These are phyloP conservation scores for Drosophila anomelani DNA, from an alignment of 2,888 invertebrate genomes.

Conservation along the genomic window DNA sequence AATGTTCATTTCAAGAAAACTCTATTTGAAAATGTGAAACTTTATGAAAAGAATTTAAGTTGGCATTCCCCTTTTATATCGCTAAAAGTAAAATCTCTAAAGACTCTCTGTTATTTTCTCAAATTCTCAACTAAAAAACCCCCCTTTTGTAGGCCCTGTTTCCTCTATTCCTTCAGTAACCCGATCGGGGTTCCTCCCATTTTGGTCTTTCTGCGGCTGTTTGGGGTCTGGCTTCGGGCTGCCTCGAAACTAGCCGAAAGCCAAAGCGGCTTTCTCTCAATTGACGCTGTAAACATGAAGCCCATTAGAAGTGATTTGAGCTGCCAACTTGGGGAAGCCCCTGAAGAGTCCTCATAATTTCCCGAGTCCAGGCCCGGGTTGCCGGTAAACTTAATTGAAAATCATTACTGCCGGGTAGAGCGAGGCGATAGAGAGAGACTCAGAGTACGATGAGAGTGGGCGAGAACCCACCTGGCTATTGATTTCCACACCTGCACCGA, in stretches of 20 bases:
- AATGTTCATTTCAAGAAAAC: not conserved
- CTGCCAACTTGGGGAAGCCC: conserved; percentile 72
- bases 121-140: not conserved
- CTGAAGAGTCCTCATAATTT: conserved; percentile 75
- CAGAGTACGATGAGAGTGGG: conserved; percentile 5
- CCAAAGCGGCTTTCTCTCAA: conserved; percentile 81
- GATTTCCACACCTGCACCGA: conserved; percentile 68
- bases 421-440: not conserved
- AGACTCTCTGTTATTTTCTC: not conserved
- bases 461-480: conserved; percentile 55
- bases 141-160: not conserved
- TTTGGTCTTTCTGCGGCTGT: conserved; percentile 29
- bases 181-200: conserved; percentile 36
- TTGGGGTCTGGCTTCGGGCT: conserved; percentile 56
- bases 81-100: too few species aligned
- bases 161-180: conserved; percentile 27
- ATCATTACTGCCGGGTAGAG: conserved; percentile 55
- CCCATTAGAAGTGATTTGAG: conserved; percentile 80
- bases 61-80: too few species aligned
- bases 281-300: conserved; percentile 82
- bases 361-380: conserved; percentile 32
- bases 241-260: conserved; percentile 43
- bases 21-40: too few species aligned
- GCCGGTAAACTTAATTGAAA: conserved; percentile 75
- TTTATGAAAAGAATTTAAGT: not conserved